These are phyloP conservation scores for Eulithis testata DNA, from an alignment of 2,888 invertebrate genomes.

Conservation along the genomic window DNA sequence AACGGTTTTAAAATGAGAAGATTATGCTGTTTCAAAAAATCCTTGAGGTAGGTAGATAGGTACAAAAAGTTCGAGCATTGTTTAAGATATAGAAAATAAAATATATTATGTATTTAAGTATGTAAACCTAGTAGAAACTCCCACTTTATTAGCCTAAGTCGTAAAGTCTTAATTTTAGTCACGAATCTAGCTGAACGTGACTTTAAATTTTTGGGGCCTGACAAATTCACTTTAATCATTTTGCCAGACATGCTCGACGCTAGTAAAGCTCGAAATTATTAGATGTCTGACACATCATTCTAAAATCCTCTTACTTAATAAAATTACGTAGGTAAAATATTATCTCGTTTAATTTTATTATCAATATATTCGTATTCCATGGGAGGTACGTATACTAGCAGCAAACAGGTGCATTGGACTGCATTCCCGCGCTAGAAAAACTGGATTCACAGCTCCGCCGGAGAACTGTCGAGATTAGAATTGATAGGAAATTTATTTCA, in stretches of 20 bases:
- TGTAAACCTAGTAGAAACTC: constrained; percentile 11
- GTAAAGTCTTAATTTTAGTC: constrained; percentile 19
- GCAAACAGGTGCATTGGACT: constrained; percentile 74
- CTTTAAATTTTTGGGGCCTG: constrained; percentile 9
- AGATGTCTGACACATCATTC: constrained; percentile 14
- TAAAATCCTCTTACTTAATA: background rate
- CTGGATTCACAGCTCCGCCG: constrained; percentile 67
- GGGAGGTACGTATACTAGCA: constrained; percentile 35
- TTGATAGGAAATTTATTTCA: constrained; percentile 65
- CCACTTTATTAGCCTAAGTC: background rate
- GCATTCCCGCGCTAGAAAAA: constrained; percentile 81
- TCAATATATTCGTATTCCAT: constrained; percentile 59
- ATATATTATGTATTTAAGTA: too few species aligned
- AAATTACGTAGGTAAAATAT: background rate
- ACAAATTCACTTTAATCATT: constrained; percentile 13
- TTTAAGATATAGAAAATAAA: too few species aligned
- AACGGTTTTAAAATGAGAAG: too few species aligned
- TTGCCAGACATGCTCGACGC: constrained; percentile 44
- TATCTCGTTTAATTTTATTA: constrained; percentile 31
- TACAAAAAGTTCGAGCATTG: too few species aligned
- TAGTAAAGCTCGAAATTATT: constrained; percentile 28
- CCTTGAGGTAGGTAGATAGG: too few species aligned
- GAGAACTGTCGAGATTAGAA: constrained; percentile 63
- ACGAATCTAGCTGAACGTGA: constrained; percentile 17
- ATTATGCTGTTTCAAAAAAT: too few species aligned